Percentiles rank a stretch among this genome's conserved stretches.
Conservation (phyloP, 2,797 vertebrate species). For the Psittacula echo region DNA sequence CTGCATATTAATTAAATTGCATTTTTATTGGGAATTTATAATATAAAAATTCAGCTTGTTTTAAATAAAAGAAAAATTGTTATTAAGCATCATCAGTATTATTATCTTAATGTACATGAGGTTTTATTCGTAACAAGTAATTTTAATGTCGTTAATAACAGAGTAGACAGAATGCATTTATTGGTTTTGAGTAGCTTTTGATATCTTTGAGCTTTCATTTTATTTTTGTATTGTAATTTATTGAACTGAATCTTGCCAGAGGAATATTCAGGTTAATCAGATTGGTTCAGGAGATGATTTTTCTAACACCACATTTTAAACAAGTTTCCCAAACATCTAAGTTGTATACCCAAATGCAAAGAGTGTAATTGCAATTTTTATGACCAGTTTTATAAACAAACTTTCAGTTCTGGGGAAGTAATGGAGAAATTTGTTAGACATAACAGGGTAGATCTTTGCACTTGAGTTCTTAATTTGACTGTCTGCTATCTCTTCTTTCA, state of each 20-base stretch:
- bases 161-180: not conserved
- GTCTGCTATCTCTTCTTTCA: not conserved
- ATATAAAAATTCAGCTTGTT: not conserved
- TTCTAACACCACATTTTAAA: not conserved
- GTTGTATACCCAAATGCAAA: not conserved
- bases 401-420: not conserved
- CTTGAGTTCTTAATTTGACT: not conserved
- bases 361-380: not conserved
- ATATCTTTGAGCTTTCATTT: not conserved
- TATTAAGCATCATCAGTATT: not conserved
- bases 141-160: not conserved
- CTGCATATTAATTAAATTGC: not conserved
- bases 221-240: not conserved
- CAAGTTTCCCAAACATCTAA: not conserved
- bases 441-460: not conserved
- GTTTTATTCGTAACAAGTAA: not conserved
- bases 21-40: not conserved
- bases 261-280: not conserved
- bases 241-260: not conserved
- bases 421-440: not conserved
- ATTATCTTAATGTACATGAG: not conserved
- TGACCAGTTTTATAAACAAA: not conserved
- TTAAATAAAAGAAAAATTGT: not conserved
- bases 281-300: not conserved
- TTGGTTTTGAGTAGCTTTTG: not conserved